Evolutionary conservation across 2,797 vertebrate species (phyloP), one percentile per base, ranked within the genome.

Genomic region (Hemitrygon akajei): DNA sequence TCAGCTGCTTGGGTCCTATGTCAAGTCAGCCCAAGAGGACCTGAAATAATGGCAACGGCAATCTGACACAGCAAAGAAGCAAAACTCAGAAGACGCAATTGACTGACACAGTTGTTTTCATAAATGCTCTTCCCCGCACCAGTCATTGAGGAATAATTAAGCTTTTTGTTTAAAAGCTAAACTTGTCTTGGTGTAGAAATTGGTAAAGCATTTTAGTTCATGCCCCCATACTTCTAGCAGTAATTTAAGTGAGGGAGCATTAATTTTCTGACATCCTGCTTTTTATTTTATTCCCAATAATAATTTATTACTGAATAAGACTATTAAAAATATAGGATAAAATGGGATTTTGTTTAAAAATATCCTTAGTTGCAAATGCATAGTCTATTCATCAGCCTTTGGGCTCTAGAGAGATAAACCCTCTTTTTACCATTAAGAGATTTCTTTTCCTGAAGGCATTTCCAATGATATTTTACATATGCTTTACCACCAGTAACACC

Each of bases 21-120:
- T 89, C 63, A 89, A 89, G 86, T 69, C 63, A 7, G 69, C 63
- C 60, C 86, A 89, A 89, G 86, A 89, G 86, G 86, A 69, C 89
- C 69, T 69, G 60, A 20, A 69, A 20, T 69, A 89, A 89, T 89
- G 86, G 34, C 63, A 69, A 69, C 86, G 25, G 60, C 86, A 34
- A 89, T 89, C 86, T 89, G 66, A 30, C n/a, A 22, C 63, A 37
- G 63, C 69, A 11, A n/a, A 69, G 86, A 37, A 34, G 34, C 56
- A 37, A 37, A 60, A 69, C 63, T 69, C 86, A 89, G 66, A 89
- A 63, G 37, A 89, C 86, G 22, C 60, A 34, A 69, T 89, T 89
- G 86, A 89, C 86, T 89, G 60, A 37, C n/a, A 37, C n/a, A 4
- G 9, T 69, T 34, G 9, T 89, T 89, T 63, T 18, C n/a, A 89